Evolutionary conservation across 2,113 vertebrate genomes (phyloP).

Genomic region (Spheniscus mendiculus): DNA sequence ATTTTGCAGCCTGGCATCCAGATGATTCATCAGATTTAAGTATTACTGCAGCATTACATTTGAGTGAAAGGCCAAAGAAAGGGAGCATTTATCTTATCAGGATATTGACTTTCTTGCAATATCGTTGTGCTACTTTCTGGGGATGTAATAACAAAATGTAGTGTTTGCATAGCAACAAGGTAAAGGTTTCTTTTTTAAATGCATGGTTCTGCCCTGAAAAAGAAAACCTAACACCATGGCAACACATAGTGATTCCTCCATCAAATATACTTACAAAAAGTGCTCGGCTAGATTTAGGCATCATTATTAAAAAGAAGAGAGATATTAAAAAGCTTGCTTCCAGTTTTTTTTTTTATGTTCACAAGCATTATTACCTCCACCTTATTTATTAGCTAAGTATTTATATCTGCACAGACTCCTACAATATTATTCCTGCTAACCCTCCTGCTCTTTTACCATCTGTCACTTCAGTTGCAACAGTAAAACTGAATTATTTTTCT

Average conservation of each 20-base stretch:
- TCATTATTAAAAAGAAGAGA: conserved; percentile 12
- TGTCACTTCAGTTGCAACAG: conserved; percentile 13
- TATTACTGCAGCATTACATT: neutral
- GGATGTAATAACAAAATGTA: neutral
- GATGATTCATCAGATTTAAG: neutral
- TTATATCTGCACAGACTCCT: conserved; percentile 43
- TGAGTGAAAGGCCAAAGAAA: conserved; percentile 18
- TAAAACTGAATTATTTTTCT: neutral
- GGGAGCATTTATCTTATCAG: conserved; percentile 26
- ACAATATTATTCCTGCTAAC: conserved; percentile 58
- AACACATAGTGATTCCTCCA: conserved; percentile 37
- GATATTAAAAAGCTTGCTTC: neutral
- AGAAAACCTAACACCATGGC: conserved; percentile 39
- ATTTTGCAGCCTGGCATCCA: neutral
- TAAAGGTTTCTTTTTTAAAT: conserved; percentile 35
- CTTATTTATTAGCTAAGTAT: conserved; percentile 38
- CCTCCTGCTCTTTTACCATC: conserved; percentile 45
- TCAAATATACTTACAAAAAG: conserved; percentile 1
- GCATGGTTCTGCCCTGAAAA: neutral
- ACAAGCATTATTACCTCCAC: neutral
- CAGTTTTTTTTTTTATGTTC: neutral
- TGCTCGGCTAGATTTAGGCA: neutral
- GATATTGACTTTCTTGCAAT: conserved; percentile 33
- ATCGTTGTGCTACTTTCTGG: neutral
- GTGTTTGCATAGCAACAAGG: conserved; percentile 56